Evolutionary conservation across 2,113 vertebrate species (phyloP), one percentile per base, ranked within the genome.

Genomic region (Leptocoma aspasia): DNA sequence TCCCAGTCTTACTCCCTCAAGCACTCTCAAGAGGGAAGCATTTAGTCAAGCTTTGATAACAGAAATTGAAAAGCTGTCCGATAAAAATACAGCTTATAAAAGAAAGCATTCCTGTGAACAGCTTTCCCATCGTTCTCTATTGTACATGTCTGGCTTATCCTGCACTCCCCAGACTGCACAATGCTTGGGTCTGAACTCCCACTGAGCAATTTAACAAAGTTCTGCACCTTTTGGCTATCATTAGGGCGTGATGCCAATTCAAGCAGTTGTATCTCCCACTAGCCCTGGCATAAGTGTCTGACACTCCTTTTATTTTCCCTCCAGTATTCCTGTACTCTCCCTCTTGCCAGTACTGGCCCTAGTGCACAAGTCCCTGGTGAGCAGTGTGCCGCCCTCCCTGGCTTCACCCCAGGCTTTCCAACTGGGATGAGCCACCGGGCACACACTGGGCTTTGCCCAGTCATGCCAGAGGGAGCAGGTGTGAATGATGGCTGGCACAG

Each of bases 401-500:
- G 64, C 83, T 82, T 70, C 47, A 26, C 2, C 12, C 68, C 76
- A 44, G 64, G 50, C 59, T 24, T 76, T 79, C 54, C 45, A 53
- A 10, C 8, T 1, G 6, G 66, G 27, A 60, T 33, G 69, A 76
- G 61, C 12, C 2, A 16, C 50, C 2, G 3, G 90, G 45, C 39
- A 41, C 26, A 10, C 31, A 28, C 23, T 2, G 2, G 21, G 59
- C 78, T 86, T 23, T 65, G 56, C 44, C 50, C 1, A 2, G 39
- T 26, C 8, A 1, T n/a, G 69, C 42, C 69, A 66, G 22, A 33
- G 33, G 68, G 57, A 79, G 44, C 49, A 28, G 73, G 8, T 47
- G 35, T 0, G 9, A 89, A 7, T 2, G 20, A 24, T 0, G 0
- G 33, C 56, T 45, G 81, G 49, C 49, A 28, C 1, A 26, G 82